phyloP scores from a whole-genome alignment of 1,140 invertebrate species.

The Ptiloglossa arizonensis region DNA sequence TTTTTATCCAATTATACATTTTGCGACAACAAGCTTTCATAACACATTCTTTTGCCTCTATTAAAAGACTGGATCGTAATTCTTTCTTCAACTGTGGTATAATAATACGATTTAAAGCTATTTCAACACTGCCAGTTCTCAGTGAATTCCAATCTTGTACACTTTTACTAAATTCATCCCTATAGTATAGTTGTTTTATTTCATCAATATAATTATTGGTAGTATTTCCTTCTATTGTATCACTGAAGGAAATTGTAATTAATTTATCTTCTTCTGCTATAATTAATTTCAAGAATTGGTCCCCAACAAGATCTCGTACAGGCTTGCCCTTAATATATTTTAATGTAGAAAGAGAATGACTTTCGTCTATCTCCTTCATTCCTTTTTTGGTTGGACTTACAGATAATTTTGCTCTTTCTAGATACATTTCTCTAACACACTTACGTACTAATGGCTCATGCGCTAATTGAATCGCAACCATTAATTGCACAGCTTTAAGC shows the following conservation, averaged over 20 bases:
- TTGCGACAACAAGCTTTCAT: slow-evolving; percentile 91
- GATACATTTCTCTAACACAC: slow-evolving; percentile 94
- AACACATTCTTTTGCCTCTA: slow-evolving; percentile 95
- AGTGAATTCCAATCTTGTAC: slow-evolving; percentile 98
- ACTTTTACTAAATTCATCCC: slow-evolving; percentile 97
- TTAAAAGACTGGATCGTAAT: slow-evolving; percentile 89
- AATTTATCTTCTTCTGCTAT: slow-evolving; percentile 95
- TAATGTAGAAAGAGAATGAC: slow-evolving; percentile 92
- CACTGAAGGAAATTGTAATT: slow-evolving; percentile 87
- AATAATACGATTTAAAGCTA: slow-evolving; percentile 93
- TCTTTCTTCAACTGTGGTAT: slow-evolving; percentile 95
- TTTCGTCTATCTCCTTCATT: slow-evolving; percentile 96
- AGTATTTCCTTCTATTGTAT: slow-evolving; percentile 90
- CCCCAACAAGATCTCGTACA: slow-evolving; percentile 92
- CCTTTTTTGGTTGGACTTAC: slow-evolving; percentile 95
- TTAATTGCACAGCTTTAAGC: slow-evolving; percentile 93
- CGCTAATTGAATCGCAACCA: slow-evolving; percentile 96
- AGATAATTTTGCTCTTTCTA: slow-evolving; percentile 92
- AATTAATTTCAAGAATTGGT: slow-evolving; percentile 93
- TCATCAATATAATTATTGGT: slow-evolving; percentile 92
- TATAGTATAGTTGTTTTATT: slow-evolving; percentile 94
- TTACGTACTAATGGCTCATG: slow-evolving; percentile 94
- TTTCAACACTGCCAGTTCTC: slow-evolving; percentile 92
- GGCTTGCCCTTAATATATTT: slow-evolving; percentile 98
- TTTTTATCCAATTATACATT: slow-evolving; percentile 95